Conservation (phyloP, 2,113 vertebrate species). For the Megaleporinus macrocephalus region DNA sequence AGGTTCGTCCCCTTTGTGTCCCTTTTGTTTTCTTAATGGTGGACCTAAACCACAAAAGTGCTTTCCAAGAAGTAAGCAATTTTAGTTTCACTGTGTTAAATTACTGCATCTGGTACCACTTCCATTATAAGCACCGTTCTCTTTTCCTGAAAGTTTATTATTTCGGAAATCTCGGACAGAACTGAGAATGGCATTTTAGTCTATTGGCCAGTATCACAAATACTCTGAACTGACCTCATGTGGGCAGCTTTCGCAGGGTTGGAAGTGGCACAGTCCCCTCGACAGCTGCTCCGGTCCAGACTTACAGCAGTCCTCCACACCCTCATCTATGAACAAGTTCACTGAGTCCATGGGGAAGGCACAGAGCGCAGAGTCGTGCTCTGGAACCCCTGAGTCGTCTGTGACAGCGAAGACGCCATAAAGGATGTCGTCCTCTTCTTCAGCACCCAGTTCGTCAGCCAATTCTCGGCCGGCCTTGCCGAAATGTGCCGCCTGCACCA, state of each 20-base stretch:
- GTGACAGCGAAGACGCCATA: conserved; percentile 85
- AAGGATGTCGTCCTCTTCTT: conserved; percentile 74
- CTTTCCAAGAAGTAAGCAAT: too few relatives aligned
- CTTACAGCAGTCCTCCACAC: conserved; percentile 87
- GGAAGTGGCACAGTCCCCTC: conserved; percentile 89
- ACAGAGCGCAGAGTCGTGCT: conserved; percentile 83
- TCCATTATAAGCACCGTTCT: not conserved
- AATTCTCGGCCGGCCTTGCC: conserved; percentile 75
- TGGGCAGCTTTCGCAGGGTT: conserved; percentile 85
- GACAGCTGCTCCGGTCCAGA: conserved; percentile 73
- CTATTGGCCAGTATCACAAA: not conserved
- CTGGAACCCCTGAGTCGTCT: conserved; percentile 35
- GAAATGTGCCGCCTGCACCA: conserved; percentile 86
- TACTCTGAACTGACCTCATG: conserved; percentile 53
- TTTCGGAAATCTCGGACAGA: not conserved
- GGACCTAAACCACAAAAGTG: not conserved
- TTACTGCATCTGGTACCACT: too few relatives aligned
- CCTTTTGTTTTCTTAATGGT: not conserved
- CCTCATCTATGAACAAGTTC: conserved; percentile 82
- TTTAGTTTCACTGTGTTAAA: not conserved
- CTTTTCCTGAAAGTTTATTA: not conserved
- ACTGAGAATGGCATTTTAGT: not conserved
- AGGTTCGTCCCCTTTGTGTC: not conserved
- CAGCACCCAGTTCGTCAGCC: conserved; percentile 76
- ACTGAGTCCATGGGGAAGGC: conserved; percentile 85